Conservation (phyloP, 2,888 invertebrate species). For the Caenorhabditis sp. region DNA sequence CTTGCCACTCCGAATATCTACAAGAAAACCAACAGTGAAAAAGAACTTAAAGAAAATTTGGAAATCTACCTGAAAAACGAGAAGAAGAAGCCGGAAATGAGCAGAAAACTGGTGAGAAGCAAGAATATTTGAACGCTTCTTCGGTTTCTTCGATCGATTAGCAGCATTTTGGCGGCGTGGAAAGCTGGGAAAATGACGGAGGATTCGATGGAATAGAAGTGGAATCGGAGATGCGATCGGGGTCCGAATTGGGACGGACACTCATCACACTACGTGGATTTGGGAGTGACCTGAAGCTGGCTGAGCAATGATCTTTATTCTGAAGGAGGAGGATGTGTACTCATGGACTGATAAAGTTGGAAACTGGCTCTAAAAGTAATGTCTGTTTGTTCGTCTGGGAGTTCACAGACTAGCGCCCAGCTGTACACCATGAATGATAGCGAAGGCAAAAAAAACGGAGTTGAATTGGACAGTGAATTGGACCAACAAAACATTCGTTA, state of each 20-base stretch:
- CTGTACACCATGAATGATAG: no score
- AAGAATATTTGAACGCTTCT: constrained; percentile 34
- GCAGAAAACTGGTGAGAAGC: constrained; percentile 10
- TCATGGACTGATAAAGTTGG: no score
- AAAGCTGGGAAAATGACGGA: neutral
- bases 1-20: constrained; percentile 21
- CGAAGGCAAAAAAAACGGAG: no score
- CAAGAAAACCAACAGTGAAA: neutral
- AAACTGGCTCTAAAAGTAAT: no score
- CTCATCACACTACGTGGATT: constrained; percentile 15
- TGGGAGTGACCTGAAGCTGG: no score
- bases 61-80: constrained; percentile 25
- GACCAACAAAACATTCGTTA: no score
- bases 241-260: constrained; percentile 24
- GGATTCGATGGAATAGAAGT: neutral
- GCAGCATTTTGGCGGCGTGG: constrained; percentile 24
- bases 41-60: neutral
- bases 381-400: no score
- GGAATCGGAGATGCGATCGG: constrained; percentile 31
- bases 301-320: no score
- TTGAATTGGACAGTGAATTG: no score
- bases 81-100: constrained; percentile 26
- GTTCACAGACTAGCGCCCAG: no score
- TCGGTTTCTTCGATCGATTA: constrained; percentile 34
- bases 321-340: no score